phyloP scores from a whole-genome alignment of 2,888 invertebrate species.

The Timandra comae region DNA sequence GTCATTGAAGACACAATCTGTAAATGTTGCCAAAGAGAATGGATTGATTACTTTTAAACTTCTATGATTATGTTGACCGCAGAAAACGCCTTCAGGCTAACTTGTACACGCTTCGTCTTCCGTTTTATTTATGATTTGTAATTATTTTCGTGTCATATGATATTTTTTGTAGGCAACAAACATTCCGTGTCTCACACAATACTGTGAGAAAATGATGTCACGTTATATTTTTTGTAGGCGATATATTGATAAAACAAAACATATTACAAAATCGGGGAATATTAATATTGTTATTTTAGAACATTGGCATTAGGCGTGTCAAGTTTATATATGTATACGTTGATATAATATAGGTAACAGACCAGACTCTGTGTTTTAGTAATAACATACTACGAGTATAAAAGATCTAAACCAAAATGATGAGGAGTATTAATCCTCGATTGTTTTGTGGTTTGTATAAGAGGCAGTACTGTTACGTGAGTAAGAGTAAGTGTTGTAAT shows the following conservation, averaged over 20 bases:
- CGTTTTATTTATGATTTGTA: slow-evolving; percentile 51
- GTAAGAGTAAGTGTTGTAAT: slow-evolving; percentile 66
- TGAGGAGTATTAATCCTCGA: neutral
- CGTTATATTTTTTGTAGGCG: too few relatives aligned
- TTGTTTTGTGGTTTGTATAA: neutral
- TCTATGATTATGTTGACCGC: slow-evolving; percentile 60
- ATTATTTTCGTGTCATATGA: slow-evolving; percentile 52
- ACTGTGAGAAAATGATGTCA: too few relatives aligned
- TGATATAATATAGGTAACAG: too few relatives aligned
- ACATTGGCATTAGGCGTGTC: too few relatives aligned
- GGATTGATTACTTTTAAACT: slow-evolving; percentile 75
- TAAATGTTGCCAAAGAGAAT: slow-evolving; percentile 67
- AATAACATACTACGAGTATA: too few relatives aligned
- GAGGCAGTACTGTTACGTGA: slow-evolving; percentile 49
- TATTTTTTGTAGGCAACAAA: slow-evolving; percentile 20
- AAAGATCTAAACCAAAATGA: too few relatives aligned
- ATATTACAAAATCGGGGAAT: neutral
- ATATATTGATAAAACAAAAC: neutral
- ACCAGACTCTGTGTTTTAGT: too few relatives aligned
- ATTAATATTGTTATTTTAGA: neutral
- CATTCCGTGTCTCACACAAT: too few relatives aligned
- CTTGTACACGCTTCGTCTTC: slow-evolving; percentile 37
- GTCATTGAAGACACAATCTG: slow-evolving; percentile 68
- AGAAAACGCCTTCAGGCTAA: slow-evolving; percentile 53
- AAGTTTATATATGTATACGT: too few relatives aligned